Evolutionary conservation across 2,113 vertebrate species (phyloP).

Genomic region (Colaptes auratus): DNA sequence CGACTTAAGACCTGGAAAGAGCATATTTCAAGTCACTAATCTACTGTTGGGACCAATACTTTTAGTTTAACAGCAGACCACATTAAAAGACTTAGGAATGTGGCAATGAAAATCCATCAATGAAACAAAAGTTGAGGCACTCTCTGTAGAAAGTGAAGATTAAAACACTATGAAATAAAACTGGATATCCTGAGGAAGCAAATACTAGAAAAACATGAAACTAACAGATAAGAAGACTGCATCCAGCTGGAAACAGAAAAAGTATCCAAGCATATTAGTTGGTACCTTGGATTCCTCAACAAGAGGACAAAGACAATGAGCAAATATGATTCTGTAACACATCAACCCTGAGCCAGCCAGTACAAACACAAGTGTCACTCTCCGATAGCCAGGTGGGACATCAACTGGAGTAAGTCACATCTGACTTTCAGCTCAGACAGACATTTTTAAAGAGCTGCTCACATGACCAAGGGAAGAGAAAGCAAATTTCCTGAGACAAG

Average conservation of each 20-base stretch:
- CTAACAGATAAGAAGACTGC: neutral
- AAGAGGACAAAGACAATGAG: neutral
- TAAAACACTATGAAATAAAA: neutral
- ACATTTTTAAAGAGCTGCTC: neutral
- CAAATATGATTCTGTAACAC: neutral
- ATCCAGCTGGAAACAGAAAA: neutral
- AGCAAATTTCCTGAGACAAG: neutral
- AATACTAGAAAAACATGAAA: neutral
- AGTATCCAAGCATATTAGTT: neutral
- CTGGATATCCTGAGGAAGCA: neutral
- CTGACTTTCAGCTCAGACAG: neutral
- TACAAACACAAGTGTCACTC: neutral
- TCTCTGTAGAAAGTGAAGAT: neutral
- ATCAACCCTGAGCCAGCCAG: neutral
- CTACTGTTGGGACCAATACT: neutral
- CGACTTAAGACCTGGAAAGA: neutral
- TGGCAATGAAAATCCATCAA: neutral
- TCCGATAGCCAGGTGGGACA: fast-evolving
- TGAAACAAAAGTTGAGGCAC: neutral
- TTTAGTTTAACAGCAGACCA: neutral
- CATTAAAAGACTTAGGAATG: neutral
- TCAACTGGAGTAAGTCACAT: neutral
- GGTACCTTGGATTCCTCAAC: neutral
- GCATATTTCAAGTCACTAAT: neutral
- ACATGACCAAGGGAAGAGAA: neutral